A percentile compares a stretch with the other conserved stretches of the same genome.
Evolutionary conservation across 2,797 vertebrate genomes (phyloP).

Genomic region (Syngnathus acus): DNA sequence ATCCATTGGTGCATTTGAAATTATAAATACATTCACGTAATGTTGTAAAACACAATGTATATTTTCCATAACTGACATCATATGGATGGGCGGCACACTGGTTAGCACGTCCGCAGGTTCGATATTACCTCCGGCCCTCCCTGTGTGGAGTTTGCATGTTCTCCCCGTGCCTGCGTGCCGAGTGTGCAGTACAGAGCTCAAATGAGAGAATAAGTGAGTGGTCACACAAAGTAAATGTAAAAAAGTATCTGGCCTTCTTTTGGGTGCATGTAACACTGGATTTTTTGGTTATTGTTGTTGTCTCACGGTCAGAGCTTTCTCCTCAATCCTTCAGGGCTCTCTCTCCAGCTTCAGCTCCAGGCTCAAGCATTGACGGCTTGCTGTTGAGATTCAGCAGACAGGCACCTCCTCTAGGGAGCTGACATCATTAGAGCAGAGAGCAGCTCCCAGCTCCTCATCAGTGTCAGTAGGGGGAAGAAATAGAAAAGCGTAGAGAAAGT

Average conservation of each 20-base stretch:
- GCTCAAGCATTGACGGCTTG: slow-evolving; percentile 42
- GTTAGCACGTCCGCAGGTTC: no score
- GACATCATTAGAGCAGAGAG: slow-evolving; percentile 67
- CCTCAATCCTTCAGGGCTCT: neutral
- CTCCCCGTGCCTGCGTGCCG: no score
- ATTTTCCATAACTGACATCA: no score
- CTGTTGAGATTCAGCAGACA: slow-evolving; percentile 64
- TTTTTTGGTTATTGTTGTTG: neutral
- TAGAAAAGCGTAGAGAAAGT: slow-evolving; percentile 29
- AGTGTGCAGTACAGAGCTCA: neutral
- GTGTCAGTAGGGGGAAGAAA: slow-evolving; percentile 29
- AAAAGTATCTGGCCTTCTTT: neutral
- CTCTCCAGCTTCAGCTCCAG: slow-evolving; percentile 18
- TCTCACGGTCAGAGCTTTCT: neutral
- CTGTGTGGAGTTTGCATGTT: no score
- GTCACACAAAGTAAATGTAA: neutral
- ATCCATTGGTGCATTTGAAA: no score
- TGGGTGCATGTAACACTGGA: neutral
- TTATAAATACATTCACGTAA: no score
- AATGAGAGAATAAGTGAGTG: neutral
- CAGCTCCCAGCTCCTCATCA: slow-evolving; percentile 44
- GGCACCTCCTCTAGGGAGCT: slow-evolving; percentile 53
- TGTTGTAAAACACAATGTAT: no score
- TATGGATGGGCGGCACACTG: no score
- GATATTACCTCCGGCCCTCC: no score